These are phyloP conservation scores for Monomorium pharaonis DNA, from an alignment of 1,140 invertebrate genomes.

Conservation along the genomic window DNA sequence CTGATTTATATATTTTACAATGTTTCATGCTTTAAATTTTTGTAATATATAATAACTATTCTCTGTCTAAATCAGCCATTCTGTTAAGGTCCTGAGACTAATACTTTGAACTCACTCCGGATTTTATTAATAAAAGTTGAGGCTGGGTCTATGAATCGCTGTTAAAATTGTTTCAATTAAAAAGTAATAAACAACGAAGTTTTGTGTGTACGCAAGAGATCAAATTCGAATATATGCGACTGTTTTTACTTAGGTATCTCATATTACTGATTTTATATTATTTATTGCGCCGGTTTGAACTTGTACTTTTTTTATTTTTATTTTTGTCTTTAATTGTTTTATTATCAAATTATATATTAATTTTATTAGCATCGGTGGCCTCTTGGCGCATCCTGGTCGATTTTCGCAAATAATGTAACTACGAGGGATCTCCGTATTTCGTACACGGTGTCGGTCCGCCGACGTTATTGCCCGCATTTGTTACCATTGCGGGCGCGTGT, in stretches of 20 bases:
- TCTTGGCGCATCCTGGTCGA: background rate
- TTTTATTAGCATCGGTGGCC: background rate
- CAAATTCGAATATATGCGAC: background rate
- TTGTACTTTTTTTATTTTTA: background rate
- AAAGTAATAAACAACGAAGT: background rate
- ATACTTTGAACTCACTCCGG: no score
- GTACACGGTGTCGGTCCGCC: slow-evolving; percentile 43
- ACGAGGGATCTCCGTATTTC: slow-evolving; percentile 44
- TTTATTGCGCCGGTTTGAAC: background rate
- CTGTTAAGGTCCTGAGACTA: no score
- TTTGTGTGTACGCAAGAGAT: background rate
- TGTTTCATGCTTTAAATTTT: no score
- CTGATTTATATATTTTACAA: no score
- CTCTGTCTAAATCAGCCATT: no score
- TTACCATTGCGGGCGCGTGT: slow-evolving; percentile 65
- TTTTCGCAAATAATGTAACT: slow-evolving; percentile 27
- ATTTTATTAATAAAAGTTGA: no score
- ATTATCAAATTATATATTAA: background rate
- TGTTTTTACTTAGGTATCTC: background rate
- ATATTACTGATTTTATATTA: background rate
- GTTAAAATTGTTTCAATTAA: background rate
- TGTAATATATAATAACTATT: no score
- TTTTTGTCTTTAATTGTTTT: background rate
- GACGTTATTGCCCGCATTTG: slow-evolving; percentile 71
- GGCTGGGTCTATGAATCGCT: background rate